These are phyloP conservation scores for Conomelus anceps DNA, from an alignment of 2,888 invertebrate species.

Conservation along the genomic window DNA sequence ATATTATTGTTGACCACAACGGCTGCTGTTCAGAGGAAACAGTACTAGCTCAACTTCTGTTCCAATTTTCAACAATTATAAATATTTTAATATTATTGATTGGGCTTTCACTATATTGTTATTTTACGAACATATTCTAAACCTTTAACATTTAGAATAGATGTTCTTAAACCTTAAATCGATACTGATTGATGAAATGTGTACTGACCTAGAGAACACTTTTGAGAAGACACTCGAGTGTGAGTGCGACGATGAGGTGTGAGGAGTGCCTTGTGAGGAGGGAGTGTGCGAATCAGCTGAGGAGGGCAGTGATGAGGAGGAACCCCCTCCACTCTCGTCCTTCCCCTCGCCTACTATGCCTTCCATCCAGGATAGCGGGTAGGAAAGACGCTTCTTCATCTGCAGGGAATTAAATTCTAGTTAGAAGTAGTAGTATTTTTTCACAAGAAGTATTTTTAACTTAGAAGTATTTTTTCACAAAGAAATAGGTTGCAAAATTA, in stretches of 20 bases:
- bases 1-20: too few relatives aligned
- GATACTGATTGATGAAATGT: background rate
- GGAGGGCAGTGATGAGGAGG: slow-evolving; percentile 39
- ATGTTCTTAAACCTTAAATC: background rate
- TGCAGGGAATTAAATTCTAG: slow-evolving; percentile 39
- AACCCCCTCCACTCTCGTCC: slow-evolving; percentile 44
- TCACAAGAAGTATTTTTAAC: background rate
- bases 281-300: slow-evolving; percentile 50
- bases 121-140: too few relatives aligned
- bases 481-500: background rate
- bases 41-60: too few relatives aligned
- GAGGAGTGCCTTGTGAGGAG: slow-evolving; percentile 47
- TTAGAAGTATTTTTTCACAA: background rate
- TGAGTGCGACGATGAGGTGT: slow-evolving; percentile 54
- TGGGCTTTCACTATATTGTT: too few relatives aligned
- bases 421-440: slow-evolving; percentile 30
- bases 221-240: slow-evolving; percentile 78
- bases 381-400: slow-evolving; percentile 87
- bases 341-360: slow-evolving; percentile 68
- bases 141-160: too few relatives aligned
- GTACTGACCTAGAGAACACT: slow-evolving; percentile 76
- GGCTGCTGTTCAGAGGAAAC: too few relatives aligned
- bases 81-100: too few relatives aligned
- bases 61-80: too few relatives aligned
- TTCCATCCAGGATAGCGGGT: slow-evolving; percentile 88